Conservation (phyloP, 1,140 invertebrate species). For the Lithobius niger region DNA sequence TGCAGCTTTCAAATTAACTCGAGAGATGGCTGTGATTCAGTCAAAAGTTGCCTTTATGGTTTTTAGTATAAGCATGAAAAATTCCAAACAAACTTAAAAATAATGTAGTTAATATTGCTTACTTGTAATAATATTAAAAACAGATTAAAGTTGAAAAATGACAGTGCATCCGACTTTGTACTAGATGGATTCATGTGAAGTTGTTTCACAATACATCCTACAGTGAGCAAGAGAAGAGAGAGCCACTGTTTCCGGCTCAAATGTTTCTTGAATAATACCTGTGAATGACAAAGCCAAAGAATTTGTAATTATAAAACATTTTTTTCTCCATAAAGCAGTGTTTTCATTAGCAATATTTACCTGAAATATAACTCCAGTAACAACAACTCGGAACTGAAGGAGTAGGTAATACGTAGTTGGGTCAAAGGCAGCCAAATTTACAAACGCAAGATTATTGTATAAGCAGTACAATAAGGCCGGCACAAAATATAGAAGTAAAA, state of each 20-base stretch:
- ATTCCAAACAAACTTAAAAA: not conserved
- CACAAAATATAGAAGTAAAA: slow-evolving; percentile 74
- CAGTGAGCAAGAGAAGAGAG: slow-evolving; percentile 67
- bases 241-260: slow-evolving; percentile 75
- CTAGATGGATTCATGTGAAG: slow-evolving; percentile 44
- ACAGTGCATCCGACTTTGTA: slow-evolving; percentile 6
- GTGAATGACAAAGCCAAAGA: slow-evolving; percentile 18
- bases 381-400: slow-evolving; percentile 81
- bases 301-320: not conserved
- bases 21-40: not conserved
- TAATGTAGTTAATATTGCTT: not conserved
- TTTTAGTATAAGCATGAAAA: not conserved
- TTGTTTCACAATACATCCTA: slow-evolving; percentile 86
- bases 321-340: not conserved
- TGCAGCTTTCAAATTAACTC: too few relatives aligned
- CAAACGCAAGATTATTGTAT: slow-evolving; percentile 89
- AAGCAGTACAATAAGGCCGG: slow-evolving; percentile 82
- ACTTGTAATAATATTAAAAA: slow-evolving; percentile 17
- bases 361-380: slow-evolving; percentile 86
- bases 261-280: slow-evolving; percentile 75
- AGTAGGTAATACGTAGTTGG: slow-evolving; percentile 88
- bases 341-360: slow-evolving; percentile 32
- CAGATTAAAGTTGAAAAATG: slow-evolving; percentile 10
- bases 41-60: not conserved
- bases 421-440: slow-evolving; percentile 79